Conservation (phyloP, 23 tunicate species). For the Pegea sp. region DNA sequence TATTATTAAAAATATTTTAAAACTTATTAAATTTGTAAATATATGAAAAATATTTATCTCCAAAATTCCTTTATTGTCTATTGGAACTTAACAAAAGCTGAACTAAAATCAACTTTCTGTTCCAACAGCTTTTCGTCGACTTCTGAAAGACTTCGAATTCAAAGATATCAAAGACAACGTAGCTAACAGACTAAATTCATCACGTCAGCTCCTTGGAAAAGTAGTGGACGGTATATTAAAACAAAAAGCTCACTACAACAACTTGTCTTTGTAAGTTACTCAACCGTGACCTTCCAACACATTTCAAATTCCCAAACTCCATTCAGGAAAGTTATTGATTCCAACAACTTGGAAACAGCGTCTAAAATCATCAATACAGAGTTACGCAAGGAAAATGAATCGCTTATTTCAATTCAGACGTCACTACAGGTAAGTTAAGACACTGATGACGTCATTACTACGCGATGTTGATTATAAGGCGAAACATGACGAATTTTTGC, state of each 20-base stretch:
- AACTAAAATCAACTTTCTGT: neutral
- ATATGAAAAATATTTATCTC: neutral
- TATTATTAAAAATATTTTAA: no score
- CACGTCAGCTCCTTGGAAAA: constrained; percentile 27
- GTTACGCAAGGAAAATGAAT: no score
- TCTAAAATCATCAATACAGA: no score
- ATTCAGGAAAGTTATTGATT: no score
- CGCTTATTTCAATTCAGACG: no score
- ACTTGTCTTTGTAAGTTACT: neutral
- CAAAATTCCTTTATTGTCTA: neutral
- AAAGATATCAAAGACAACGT: constrained; percentile 62
- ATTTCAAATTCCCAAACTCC: no score
- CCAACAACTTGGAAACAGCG: no score
- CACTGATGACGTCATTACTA: neutral
- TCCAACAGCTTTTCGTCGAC: constrained; percentile 28
- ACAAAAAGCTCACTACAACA: constrained; percentile 1
- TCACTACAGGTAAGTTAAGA: no score
- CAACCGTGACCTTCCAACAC: no score
- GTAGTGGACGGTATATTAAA: constrained; percentile 50
- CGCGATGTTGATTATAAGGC: constrained; percentile 8
- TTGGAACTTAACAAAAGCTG: neutral
- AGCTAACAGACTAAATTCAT: constrained; percentile 32
- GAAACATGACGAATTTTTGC: constrained; percentile 29
- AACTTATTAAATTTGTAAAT: no score
- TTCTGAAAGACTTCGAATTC: constrained; percentile 53